Conservation (phyloP, 2,113 vertebrate species). For the Lanius collurio region DNA sequence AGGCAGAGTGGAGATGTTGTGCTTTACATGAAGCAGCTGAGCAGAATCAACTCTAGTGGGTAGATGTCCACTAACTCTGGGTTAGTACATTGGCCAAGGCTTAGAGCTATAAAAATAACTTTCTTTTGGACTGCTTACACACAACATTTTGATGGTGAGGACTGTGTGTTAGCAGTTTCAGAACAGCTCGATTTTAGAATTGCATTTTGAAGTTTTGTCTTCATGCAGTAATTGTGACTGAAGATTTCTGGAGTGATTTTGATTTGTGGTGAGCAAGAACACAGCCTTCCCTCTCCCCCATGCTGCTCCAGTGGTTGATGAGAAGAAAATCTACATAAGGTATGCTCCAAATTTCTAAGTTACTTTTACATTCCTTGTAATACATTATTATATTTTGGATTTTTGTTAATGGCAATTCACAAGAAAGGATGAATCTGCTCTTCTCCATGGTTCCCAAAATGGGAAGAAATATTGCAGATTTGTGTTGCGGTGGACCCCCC, state of each 20-base stretch:
- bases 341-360: neutral
- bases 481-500: no score
- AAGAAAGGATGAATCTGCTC: neutral
- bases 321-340: neutral
- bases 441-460: neutral
- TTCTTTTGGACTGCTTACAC: neutral
- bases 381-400: neutral
- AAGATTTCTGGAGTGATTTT: neutral
- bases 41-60: neutral
- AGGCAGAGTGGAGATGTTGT: neutral
- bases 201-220: neutral
- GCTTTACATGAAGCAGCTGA: neutral
- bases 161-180: neutral
- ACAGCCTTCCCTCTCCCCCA: neutral
- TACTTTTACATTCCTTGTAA: neutral
- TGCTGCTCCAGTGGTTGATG: fast-evolving
- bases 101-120: neutral
- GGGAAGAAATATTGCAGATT: neutral
- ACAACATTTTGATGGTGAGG: neutral
- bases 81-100: neutral
- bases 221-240: neutral
- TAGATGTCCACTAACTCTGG: neutral
- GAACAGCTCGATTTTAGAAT: neutral
- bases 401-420: neutral
- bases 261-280: neutral